These are phyloP conservation scores for Delphinapterus leucas DNA, from an alignment of 2,113 vertebrate genomes.

Conservation along the genomic window DNA sequence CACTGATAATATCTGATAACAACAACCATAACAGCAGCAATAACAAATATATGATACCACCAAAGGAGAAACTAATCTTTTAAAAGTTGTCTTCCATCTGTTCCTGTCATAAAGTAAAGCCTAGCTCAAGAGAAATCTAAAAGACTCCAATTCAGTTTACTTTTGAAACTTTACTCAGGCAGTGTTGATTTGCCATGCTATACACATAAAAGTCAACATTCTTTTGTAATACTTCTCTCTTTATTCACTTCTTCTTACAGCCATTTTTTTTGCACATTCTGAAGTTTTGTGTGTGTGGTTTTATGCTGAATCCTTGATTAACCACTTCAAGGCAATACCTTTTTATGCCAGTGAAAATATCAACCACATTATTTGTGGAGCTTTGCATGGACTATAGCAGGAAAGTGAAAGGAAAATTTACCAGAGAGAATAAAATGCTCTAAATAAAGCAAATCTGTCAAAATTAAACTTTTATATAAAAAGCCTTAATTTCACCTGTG, in stretches of 20 bases:
- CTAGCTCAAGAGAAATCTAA: not conserved
- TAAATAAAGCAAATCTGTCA: not conserved
- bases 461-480: not conserved
- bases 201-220: not conserved
- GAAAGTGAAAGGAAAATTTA: not conserved
- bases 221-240: not conserved
- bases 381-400: not conserved
- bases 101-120: not conserved
- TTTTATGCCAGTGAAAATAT: not conserved
- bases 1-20: not conserved
- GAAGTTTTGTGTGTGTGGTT: not conserved
- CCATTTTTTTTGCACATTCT: not conserved
- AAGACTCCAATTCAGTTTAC: not conserved
- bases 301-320: not conserved
- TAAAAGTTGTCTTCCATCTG: not conserved
- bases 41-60: not conserved
- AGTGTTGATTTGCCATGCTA: not conserved
- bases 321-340: not conserved
- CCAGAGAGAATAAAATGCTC: not conserved
- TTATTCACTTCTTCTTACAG: not conserved
- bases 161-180: not conserved
- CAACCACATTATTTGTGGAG: not conserved
- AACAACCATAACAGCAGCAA: not conserved
- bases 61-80: not conserved
- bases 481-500: not conserved